Percentiles rank a stretch among this genome's conserved stretches.
These are phyloP conservation scores for Heterotilapia buettikoferi DNA, from an alignment of 2,113 vertebrate genomes.

Conservation along the genomic window DNA sequence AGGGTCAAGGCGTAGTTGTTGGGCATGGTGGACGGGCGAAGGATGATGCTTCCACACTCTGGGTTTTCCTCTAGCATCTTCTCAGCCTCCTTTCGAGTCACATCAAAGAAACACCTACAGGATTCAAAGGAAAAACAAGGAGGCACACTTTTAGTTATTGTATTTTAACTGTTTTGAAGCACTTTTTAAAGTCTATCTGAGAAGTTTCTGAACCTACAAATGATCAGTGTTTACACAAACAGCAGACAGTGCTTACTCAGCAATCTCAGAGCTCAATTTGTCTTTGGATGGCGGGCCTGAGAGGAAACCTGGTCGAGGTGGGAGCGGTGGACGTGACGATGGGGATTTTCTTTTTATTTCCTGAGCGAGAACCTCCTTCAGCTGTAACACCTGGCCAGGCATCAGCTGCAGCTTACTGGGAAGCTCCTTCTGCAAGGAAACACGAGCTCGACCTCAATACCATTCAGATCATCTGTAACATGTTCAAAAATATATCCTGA, in stretches of 20 bases:
- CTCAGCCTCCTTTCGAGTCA: slow-evolving; percentile 60
- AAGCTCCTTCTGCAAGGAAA: slow-evolving; percentile 66
- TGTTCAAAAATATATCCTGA: neutral
- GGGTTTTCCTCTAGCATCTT: slow-evolving; percentile 51
- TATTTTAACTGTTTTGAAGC: neutral
- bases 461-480: neutral
- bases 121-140: neutral
- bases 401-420: slow-evolving; percentile 71
- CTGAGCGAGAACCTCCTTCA: slow-evolving; percentile 66
- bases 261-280: neutral
- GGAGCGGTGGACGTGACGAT: neutral
- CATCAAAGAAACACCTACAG: slow-evolving; percentile 58
- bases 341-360: slow-evolving; percentile 60
- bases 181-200: neutral
- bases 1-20: slow-evolving; percentile 60
- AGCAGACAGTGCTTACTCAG: neutral
- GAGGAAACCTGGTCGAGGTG: slow-evolving; percentile 19
- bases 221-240: neutral
- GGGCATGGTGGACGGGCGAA: slow-evolving; percentile 53
- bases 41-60: slow-evolving; percentile 56
- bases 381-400: slow-evolving; percentile 73
- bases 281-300: neutral
- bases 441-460: neutral
- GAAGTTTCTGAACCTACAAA: neutral
- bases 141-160: neutral